phyloP scores from a whole-genome alignment of 1,140 invertebrate species.

The Sinonovacula constricta region DNA sequence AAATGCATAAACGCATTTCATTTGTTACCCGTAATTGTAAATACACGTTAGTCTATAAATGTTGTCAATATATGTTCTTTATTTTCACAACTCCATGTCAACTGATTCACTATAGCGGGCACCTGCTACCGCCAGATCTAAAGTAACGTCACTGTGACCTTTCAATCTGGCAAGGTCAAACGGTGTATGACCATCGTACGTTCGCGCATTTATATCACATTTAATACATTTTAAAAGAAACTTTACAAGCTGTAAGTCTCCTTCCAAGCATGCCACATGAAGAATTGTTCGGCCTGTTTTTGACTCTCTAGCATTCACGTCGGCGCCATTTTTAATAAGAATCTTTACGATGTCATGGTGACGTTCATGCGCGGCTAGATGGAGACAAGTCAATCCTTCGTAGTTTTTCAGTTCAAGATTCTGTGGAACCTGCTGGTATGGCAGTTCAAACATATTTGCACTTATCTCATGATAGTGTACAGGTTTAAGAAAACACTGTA shows the following conservation, averaged over 20 bases:
- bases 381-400: constrained; percentile 86
- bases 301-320: constrained; percentile 84
- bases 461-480: constrained; percentile 73
- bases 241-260: constrained; percentile 15
- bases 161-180: constrained; percentile 35
- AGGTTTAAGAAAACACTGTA: constrained; percentile 83
- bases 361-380: constrained; percentile 55
- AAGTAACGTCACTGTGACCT: constrained; percentile 23
- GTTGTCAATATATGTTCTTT: no score
- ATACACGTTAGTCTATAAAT: no score
- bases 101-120: constrained; percentile 12
- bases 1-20: no score
- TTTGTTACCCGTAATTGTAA: no score
- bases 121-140: constrained; percentile 22
- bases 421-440: constrained; percentile 77
- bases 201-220: constrained; percentile 36
- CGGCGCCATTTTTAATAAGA: constrained; percentile 54
- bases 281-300: constrained; percentile 43
- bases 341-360: constrained; percentile 50
- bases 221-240: neutral
- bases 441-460: constrained; percentile 63
- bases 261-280: constrained; percentile 8
- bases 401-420: constrained; percentile 87
- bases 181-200: constrained; percentile 33
- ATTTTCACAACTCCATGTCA: no score